These are phyloP conservation scores for Cryptoprocta ferox DNA, from an alignment of 2,797 vertebrate species.

Conservation along the genomic window DNA sequence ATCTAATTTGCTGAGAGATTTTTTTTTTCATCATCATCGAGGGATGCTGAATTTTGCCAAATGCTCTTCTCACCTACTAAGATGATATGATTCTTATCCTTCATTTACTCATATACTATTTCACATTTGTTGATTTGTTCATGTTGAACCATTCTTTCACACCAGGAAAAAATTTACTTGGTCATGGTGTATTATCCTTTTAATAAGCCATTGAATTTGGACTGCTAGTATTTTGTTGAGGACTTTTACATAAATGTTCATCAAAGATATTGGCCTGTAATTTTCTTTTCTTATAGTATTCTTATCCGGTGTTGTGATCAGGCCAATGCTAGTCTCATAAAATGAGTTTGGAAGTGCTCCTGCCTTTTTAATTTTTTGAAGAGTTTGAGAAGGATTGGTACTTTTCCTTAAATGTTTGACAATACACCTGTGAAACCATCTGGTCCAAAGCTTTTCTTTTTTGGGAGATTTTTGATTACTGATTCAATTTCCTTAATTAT, in stretches of 20 bases:
- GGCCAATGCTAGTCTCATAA: not conserved
- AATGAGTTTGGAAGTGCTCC: not conserved
- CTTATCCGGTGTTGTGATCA: not conserved
- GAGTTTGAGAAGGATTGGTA: not conserved
- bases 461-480: not conserved
- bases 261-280: not conserved
- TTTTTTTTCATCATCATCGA: not conserved
- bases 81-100: not conserved
- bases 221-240: not conserved
- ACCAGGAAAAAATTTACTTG: not conserved
- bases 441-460: not conserved
- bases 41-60: not conserved
- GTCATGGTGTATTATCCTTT: not conserved
- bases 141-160: not conserved
- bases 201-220: not conserved
- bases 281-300: not conserved
- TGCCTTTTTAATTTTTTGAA: not conserved
- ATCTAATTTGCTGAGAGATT: not conserved
- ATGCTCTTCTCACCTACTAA: not conserved
- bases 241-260: not conserved
- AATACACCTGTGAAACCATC: not conserved
- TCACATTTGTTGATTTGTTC: not conserved
- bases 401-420: not conserved
- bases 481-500: not conserved
- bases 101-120: not conserved